phyloP scores from a whole-genome alignment of 2,888 invertebrate genomes.

The Portevinia maculata region DNA sequence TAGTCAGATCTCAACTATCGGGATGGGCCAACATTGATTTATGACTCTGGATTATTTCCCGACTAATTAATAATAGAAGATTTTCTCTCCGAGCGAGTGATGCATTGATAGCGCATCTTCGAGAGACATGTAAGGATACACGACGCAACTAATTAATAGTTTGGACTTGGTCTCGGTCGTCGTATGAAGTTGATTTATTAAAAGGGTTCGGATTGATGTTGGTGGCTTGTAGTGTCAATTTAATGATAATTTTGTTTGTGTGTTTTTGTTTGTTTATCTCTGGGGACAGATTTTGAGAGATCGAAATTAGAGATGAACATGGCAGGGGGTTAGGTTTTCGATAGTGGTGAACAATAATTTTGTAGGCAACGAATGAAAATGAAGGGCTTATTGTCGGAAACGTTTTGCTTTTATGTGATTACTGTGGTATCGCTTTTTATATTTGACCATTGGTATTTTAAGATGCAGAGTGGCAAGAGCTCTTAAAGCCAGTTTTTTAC shows the following conservation, averaged over 20 bases:
- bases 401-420: too few species aligned
- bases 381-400: too few species aligned
- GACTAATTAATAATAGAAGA: conserved; percentile 73
- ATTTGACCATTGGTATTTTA: too few species aligned
- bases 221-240: conserved; percentile 65
- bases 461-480: too few species aligned
- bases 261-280: conserved; percentile 29
- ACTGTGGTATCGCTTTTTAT: too few species aligned
- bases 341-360: too few species aligned
- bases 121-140: conserved; percentile 63
- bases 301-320: background rate
- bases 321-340: background rate
- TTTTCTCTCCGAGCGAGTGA: conserved; percentile 50
- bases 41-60: conserved; percentile 64
- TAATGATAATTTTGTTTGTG: conserved; percentile 62
- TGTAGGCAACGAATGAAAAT: too few species aligned
- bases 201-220: conserved; percentile 66
- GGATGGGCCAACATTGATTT: conserved; percentile 63
- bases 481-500: too few species aligned
- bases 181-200: conserved; percentile 65
- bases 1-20: conserved; percentile 30
- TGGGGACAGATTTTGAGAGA: conserved; percentile 30
- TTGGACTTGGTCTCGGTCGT: conserved; percentile 18
- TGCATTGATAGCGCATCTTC: conserved; percentile 68
- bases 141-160: conserved; percentile 69